Evolutionary conservation across 1,140 invertebrate genomes (phyloP).

Genomic region (Monochamus saltuarius): DNA sequence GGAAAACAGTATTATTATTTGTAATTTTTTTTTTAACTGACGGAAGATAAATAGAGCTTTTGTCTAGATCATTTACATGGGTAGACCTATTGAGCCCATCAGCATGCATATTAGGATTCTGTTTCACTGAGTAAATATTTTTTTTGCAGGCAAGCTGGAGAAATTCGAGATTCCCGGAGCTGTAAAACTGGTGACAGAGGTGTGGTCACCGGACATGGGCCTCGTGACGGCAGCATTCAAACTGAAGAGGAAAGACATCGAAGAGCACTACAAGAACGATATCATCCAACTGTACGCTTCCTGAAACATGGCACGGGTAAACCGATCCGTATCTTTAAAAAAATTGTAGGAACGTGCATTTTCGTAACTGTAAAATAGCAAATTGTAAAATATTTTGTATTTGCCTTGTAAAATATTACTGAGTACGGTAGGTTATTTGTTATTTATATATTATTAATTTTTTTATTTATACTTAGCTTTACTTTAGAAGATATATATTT

Average conservation of each 20-base stretch:
- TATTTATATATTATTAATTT: slow-evolving; percentile 3
- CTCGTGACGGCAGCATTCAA: slow-evolving; percentile 98
- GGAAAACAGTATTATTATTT: no score
- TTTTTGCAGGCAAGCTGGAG: slow-evolving; percentile 71
- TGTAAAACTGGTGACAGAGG: slow-evolving; percentile 82
- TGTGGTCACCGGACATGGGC: slow-evolving; percentile 95
- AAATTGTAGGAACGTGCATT: no score
- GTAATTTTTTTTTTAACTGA: no score
- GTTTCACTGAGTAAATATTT: no score
- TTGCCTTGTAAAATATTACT: slow-evolving; percentile 15
- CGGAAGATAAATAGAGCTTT: no score
- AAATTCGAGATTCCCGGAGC: slow-evolving; percentile 92
- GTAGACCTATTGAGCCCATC: no score
- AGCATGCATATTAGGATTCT: no score
- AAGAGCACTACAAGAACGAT: slow-evolving; percentile 86
- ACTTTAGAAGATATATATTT: slow-evolving; percentile 14
- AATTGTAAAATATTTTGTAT: slow-evolving; percentile 23
- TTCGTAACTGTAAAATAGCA: no score
- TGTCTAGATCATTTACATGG: no score
- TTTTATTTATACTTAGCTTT: slow-evolving; percentile 19
- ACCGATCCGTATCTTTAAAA: no score
- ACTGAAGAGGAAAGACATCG: slow-evolving; percentile 92
- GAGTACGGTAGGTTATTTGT: slow-evolving; percentile 13
- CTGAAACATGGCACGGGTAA: slow-evolving; percentile 57
- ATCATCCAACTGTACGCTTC: slow-evolving; percentile 92